Evolutionary conservation across 2,888 invertebrate genomes (phyloP), one percentile per base, ranked within the genome.

Genomic region (Deilephila elpenor): DNA sequence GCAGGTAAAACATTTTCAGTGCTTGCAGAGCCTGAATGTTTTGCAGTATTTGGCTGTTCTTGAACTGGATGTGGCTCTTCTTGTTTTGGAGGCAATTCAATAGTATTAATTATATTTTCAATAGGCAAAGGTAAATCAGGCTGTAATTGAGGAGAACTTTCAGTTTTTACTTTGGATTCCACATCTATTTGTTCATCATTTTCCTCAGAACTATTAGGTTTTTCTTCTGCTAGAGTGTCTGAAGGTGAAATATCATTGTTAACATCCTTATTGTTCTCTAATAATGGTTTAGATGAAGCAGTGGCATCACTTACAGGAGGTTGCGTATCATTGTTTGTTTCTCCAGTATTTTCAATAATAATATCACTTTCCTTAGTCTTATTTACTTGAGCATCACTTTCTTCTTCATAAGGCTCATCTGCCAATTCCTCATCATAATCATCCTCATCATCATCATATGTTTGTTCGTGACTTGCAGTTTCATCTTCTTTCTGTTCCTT

Each of bases 401-500:
- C 56, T 56, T 56, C 19, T n/a, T 17, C 44, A n/a, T 51, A 25
- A 25, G 20, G 25, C 17, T 14, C 17, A 37, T 67, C 25, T 25
- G 4, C 44, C 25, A 25, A 25, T 6, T 25, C 51, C 8, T 25
- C 25, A 1, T 51, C 25, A 25, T 44, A 44, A 67, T 44, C 17
- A 20, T 20, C 1, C 11, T 67, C n/a, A 44, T 20, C n/a, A 19
- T 67, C 67, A 25, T 51, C 25, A 51, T 25, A 5, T 14, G 8
- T 17, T 67, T 67, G 44, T 25, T 51, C 51, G 17, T 67, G 11
- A 25, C 25, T 25, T 17, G 25, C 25, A 51, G 44, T 44, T 51
- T 51, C 37, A 64, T 37, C 25, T 44, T 51, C 25, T 44, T n/a
- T 75, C 64, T 75, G 67, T 7, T 56, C 44, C 25, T 71, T 73